phyloP scores from a whole-genome alignment of 2,888 invertebrate species.

The Tanypteryx hageni region DNA sequence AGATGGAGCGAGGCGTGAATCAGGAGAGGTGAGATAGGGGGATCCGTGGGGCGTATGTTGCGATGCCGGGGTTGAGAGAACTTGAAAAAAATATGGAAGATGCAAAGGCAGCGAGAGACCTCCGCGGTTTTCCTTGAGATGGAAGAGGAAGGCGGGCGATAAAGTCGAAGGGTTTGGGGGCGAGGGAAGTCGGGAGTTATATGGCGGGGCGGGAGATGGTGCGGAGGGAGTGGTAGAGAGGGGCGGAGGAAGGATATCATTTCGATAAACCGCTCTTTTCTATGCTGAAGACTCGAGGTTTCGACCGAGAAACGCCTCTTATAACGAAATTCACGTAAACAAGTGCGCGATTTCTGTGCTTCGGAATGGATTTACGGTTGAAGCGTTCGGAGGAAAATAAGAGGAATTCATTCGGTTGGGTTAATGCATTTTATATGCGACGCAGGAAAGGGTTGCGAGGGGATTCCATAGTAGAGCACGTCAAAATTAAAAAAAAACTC shows the following conservation, averaged over 20 bases:
- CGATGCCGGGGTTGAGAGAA: not conserved
- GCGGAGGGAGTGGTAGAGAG: not conserved
- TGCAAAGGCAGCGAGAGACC: slow-evolving; percentile 41
- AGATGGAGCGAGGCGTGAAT: slow-evolving; percentile 48
- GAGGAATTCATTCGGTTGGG: not conserved
- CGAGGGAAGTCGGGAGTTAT: not conserved
- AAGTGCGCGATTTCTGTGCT: slow-evolving; percentile 19
- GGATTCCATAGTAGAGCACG: no score
- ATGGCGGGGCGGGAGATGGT: slow-evolving; percentile 10
- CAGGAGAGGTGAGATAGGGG: slow-evolving; percentile 44
- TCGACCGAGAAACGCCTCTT: not conserved
- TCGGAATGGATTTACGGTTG: slow-evolving; percentile 16
- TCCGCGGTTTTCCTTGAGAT: slow-evolving; percentile 51
- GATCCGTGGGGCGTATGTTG: not conserved
- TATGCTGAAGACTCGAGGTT: not conserved
- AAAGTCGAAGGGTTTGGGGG: slow-evolving; percentile 57
- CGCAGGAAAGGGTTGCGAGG: not conserved
- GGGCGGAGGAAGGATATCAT: not conserved
- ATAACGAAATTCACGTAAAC: slow-evolving; percentile 14
- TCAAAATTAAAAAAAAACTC: no score
- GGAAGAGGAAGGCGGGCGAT: slow-evolving; percentile 50
- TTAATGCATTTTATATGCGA: not conserved
- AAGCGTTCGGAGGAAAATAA: not conserved
- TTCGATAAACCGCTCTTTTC: slow-evolving; percentile 37
- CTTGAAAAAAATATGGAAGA: slow-evolving; percentile 54